Base-by-base conservation (phyloP, 2,113 vertebrate genomes). In the Apus apus region DNA sequence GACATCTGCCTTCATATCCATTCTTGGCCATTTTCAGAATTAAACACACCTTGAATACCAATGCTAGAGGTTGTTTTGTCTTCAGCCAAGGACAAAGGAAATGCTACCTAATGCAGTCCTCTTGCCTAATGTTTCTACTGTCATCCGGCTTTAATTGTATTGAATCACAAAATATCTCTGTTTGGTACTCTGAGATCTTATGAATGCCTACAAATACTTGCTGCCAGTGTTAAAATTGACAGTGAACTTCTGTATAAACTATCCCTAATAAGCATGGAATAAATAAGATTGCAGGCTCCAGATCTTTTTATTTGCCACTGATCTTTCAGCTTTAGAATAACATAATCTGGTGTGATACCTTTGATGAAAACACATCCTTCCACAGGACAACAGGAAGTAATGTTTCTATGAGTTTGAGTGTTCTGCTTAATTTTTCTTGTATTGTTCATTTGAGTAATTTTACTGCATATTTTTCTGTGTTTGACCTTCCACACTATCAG, bases 361-460 rank as follows among this genome's bases (percentile, higher is more conserved):
- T 48, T 50, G 5, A 48, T 66, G 5, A 21, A 48, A 78, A 50
- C 9, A 36, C 5, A n/a, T 4, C 5, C 32, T 65, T 32, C 17
- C 4, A 48, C 4, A 73, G 27, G 14, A 60, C 9, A 64, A 34
- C 8, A 38, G 4, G 36, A 78, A 77, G 20, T 32, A 67, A 17
- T 8, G 18, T 4, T 51, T 13, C 7, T 53, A 29, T 2, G 4
- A 72, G 7, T 48, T 48, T 48, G 30, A 16, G 7, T 34, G 14
- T 12, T 36, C 30, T 54, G 6, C 36, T 30, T 38, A 3, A 46
- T 66, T 89, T 64, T 64, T 38, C 11, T 22, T 68, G 29, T 84
- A 4, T 6, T 72, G 7, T 6, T 53, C 58, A 2, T 4, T 62
- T 45, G 4, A 0, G 1, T 4, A 9, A 10, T 32, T 23, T 13